Evolutionary conservation across 1,140 invertebrate genomes (phyloP).

Genomic region (Bombus confusus): DNA sequence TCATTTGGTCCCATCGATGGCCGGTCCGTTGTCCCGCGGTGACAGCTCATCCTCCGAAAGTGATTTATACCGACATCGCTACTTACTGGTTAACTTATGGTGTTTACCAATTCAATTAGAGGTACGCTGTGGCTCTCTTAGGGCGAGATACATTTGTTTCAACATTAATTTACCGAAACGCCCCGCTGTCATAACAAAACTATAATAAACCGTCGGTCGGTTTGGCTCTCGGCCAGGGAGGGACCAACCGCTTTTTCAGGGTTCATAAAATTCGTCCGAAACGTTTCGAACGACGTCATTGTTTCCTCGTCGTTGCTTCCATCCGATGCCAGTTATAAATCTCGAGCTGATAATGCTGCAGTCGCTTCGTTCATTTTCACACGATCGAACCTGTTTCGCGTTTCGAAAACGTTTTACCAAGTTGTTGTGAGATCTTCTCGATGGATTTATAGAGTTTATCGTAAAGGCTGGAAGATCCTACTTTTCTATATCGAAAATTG

Average conservation of each 20-base stretch:
- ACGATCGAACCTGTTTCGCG: neutral
- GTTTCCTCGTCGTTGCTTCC: constrained; percentile 31
- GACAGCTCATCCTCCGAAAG: constrained; percentile 65
- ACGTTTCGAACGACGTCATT: constrained; percentile 44
- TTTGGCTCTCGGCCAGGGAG: constrained; percentile 65
- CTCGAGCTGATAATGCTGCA: constrained; percentile 25
- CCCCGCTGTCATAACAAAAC: constrained; percentile 81
- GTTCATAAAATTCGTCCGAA: constrained; percentile 56
- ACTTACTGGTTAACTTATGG: constrained; percentile 80
- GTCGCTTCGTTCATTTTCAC: neutral
- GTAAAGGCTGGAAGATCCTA: too few relatives aligned
- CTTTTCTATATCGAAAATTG: neutral
- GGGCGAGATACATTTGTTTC: constrained; percentile 81
- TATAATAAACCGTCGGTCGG: constrained; percentile 80
- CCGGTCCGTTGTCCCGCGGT: constrained; percentile 26
- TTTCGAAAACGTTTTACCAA: neutral
- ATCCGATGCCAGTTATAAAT: constrained; percentile 21
- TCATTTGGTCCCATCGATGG: constrained; percentile 38
- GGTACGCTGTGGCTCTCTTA: constrained; percentile 66
- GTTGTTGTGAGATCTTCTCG: neutral
- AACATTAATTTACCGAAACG: constrained; percentile 81
- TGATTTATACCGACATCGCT: constrained; percentile 75
- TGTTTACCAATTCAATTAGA: constrained; percentile 83
- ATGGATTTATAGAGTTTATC: neutral
- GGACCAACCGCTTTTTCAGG: constrained; percentile 34